Percentiles rank a stretch among this genome's conserved stretches.
Conservation (phyloP, 2,797 vertebrate genomes). For the Macrochelys suwanniensis region DNA sequence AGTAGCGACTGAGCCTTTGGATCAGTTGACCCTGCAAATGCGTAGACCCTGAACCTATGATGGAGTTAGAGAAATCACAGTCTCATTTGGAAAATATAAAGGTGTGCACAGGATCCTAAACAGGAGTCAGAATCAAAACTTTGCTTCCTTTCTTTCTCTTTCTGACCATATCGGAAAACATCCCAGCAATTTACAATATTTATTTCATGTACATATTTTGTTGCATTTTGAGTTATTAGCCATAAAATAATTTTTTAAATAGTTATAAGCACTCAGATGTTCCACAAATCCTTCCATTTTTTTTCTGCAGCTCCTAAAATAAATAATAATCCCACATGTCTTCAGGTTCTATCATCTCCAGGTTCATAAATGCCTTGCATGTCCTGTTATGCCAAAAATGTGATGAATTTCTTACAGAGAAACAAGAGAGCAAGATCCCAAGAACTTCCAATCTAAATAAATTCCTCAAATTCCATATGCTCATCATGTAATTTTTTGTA, state of each 20-base stretch:
- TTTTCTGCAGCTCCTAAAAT: background rate
- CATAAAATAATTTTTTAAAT: background rate
- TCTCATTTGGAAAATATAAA: background rate
- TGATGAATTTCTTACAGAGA: conserved; percentile 32
- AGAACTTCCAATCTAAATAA: conserved; percentile 66
- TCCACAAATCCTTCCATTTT: background rate
- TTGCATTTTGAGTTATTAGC: background rate
- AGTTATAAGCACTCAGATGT: background rate
- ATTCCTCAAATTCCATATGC: conserved; percentile 63
- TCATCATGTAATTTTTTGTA: background rate
- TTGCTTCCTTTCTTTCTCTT: accelerated
- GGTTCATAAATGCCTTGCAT: conserved; percentile 5
- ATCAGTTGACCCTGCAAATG: background rate
- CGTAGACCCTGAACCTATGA: background rate
- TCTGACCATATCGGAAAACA: background rate
- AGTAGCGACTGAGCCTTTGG: background rate
- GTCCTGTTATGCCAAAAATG: conserved; percentile 1
- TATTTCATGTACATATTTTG: background rate
- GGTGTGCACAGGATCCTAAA: background rate
- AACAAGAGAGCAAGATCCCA: conserved; percentile 28
- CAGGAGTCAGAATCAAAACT: background rate
- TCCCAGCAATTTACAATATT: background rate
- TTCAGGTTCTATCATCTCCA: background rate
- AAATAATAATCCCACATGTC: background rate
- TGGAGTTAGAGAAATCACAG: background rate